Percentiles rank a stretch among this genome's conserved stretches.
These are phyloP conservation scores for Pseudomyrmex dendroicus DNA, from an alignment of 1,140 invertebrate genomes.

Conservation along the genomic window DNA sequence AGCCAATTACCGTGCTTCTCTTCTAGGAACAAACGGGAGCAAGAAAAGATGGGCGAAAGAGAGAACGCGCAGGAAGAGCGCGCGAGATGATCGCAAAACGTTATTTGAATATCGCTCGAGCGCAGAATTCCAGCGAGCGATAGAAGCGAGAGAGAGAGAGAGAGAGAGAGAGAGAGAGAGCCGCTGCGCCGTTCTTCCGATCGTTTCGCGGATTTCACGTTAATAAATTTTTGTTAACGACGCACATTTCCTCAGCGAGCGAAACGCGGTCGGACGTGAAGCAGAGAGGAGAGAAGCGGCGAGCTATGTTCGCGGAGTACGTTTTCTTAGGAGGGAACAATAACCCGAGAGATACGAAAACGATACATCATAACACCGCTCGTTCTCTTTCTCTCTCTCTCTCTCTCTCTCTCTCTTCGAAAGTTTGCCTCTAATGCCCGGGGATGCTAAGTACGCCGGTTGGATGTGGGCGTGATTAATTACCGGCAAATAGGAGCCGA, in stretches of 20 bases:
- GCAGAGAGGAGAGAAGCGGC: neutral
- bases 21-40: constrained; percentile 15
- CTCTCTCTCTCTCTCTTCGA: constrained; percentile 46
- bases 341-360: constrained; percentile 48
- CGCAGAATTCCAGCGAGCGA: constrained; percentile 43
- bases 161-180: no score
- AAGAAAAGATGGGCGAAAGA: constrained; percentile 25
- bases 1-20: constrained; percentile 51
- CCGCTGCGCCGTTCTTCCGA: constrained; percentile 14
- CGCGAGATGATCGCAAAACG: constrained; percentile 59
- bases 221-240: constrained; percentile 61
- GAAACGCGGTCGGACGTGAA: constrained; percentile 41
- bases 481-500: constrained; percentile 82
- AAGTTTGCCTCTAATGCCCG: constrained; percentile 66
- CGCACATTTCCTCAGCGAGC: constrained; percentile 38
- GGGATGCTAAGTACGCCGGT: constrained; percentile 80
- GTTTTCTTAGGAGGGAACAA: constrained; percentile 33
- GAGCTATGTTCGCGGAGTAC: constrained; percentile 15
- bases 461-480: constrained; percentile 81
- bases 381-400: constrained; percentile 32
- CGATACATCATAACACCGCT: constrained; percentile 75
- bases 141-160: neutral
- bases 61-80: constrained; percentile 22
- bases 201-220: constrained; percentile 55
- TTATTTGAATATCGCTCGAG: constrained; percentile 57